Conservation (phyloP, 2,797 vertebrate species). For the Spinibarbus caldwelli region DNA sequence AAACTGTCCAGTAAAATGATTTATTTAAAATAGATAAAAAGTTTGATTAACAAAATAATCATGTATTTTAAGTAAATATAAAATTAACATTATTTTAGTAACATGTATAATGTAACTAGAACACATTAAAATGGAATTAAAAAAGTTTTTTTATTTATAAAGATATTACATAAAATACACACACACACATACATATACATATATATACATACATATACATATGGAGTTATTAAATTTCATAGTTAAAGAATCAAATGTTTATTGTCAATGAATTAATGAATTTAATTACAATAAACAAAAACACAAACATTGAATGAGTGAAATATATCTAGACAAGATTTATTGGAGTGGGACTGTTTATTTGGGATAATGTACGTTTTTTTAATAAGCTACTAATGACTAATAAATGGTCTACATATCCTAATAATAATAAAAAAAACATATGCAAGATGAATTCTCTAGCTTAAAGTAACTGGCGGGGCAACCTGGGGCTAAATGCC, state of each 20-base stretch:
- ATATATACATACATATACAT: too few species aligned
- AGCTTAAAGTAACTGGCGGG: neutral
- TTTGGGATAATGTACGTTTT: neutral
- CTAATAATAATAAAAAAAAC: neutral
- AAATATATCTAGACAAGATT: neutral
- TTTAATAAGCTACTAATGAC: neutral
- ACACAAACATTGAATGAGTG: neutral
- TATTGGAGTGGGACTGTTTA: neutral
- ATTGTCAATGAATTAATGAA: neutral
- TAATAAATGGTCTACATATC: neutral
- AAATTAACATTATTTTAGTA: neutral
- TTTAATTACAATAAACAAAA: neutral
- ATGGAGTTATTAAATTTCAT: neutral
- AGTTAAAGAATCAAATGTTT: neutral
- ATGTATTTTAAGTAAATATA: neutral
- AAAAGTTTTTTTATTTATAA: too few species aligned
- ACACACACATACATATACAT: too few species aligned
- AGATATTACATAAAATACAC: too few species aligned
- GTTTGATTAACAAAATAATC: too few species aligned
- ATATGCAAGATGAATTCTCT: neutral
- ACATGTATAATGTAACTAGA: too few species aligned
- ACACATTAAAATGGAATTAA: too few species aligned
- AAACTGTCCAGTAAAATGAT: too few species aligned
- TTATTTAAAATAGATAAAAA: too few species aligned
- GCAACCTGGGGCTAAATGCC: neutral